Evolutionary conservation across 1,140 invertebrate species (phyloP).

Genomic region (Cyclargus thomasi): DNA sequence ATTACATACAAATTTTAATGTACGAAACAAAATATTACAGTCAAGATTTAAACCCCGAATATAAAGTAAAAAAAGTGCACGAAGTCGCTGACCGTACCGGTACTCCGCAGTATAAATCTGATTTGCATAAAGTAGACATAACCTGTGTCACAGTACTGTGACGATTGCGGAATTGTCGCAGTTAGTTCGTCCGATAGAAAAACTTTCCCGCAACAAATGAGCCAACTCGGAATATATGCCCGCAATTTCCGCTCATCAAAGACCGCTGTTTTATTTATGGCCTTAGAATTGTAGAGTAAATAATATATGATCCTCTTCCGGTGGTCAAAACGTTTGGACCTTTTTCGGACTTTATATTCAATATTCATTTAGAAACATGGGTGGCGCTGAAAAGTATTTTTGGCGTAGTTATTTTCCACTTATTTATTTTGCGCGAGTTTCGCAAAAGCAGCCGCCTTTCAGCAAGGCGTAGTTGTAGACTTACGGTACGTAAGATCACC

Average conservation of each 20-base stretch:
- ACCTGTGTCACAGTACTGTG: neutral
- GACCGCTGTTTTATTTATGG: slow-evolving; percentile 8
- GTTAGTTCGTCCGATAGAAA: neutral
- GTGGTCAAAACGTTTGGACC: neutral
- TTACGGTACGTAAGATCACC: no score
- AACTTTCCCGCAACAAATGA: slow-evolving; percentile 1
- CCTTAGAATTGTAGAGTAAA: neutral
- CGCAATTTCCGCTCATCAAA: slow-evolving; percentile 11
- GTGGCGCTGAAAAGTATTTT: neutral
- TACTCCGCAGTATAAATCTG: neutral
- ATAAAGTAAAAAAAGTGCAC: no score
- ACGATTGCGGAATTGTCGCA: neutral
- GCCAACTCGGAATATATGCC: neutral
- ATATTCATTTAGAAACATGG: neutral
- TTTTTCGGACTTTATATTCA: neutral
- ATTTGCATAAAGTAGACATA: slow-evolving; percentile 14
- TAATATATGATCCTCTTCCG: neutral
- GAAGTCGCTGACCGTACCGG: neutral
- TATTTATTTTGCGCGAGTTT: no score
- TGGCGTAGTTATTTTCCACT: neutral
- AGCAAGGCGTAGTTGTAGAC: no score
- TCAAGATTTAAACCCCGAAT: no score
- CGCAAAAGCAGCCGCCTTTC: no score
- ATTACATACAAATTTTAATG: no score
- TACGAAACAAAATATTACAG: no score